Conservation (phyloP, 2,113 vertebrate genomes). For the Fulica atra region DNA sequence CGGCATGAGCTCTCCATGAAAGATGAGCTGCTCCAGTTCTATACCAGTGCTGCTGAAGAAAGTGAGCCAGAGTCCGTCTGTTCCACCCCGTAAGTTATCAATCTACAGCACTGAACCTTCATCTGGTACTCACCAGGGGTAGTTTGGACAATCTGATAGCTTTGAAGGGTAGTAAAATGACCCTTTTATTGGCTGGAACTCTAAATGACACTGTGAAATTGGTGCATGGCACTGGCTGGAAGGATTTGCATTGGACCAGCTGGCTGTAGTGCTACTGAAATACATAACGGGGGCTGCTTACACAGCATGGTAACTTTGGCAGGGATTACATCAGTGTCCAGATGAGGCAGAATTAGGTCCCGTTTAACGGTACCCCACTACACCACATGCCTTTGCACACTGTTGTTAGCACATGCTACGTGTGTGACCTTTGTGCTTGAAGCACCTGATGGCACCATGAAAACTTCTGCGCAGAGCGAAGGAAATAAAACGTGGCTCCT, state of each 20-base stretch:
- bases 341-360: accelerated
- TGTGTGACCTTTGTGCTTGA: not conserved
- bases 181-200: not conserved
- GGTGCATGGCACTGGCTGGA: not conserved
- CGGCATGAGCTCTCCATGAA: slow-evolving; percentile 97
- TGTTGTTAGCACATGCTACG: not conserved
- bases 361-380: not conserved
- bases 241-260: not conserved
- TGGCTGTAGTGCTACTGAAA: not conserved
- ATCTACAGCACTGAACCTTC: accelerated
- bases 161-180: not conserved
- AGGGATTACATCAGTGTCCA: not conserved
- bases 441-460: not conserved
- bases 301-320: accelerated
- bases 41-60: slow-evolving; percentile 92
- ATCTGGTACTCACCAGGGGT: not conserved
- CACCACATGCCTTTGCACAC: not conserved
- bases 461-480: not conserved
- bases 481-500: not conserved
- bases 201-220: not conserved
- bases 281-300: not conserved
- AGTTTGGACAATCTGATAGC: not conserved
- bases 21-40: slow-evolving; percentile 97
- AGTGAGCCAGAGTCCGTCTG: slow-evolving; percentile 90
- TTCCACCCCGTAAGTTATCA: slow-evolving; percentile 87